Evolutionary conservation across 1,140 invertebrate species (phyloP), one percentile per base, ranked within the genome.

Genomic region (Drosophila sp.): DNA sequence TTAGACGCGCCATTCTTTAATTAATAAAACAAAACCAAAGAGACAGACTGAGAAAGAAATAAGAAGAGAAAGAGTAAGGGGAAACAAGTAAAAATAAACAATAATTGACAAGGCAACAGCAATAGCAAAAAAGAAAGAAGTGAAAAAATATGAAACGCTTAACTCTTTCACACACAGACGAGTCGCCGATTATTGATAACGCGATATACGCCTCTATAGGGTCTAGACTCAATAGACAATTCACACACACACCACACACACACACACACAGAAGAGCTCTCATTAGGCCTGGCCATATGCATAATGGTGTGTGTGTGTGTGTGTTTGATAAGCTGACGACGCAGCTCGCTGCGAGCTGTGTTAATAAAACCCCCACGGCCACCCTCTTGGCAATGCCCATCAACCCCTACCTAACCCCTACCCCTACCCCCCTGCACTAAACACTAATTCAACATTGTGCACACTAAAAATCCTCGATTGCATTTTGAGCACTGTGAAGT

Each of bases 291-390:
- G 43, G 16, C 32, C 27, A n/a, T n/a, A n/a, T n/a, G n/a, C n/a
- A n/a, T 27, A 45, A 43, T 27, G 43, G 38, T 38, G 40, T 34
- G 13, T 48, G 36, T 32, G 36, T 45, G 45, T 59, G 25, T 36
- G 46, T 59, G 65, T 72, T 58, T 78, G 71, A 82, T 73, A 78
- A 87, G 82, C 81, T 86, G 70, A 41, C 63, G 48, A 75, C 81
- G 81, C 81, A 82, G 50, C 64, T 62, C 38, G 48, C 43, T n/a
- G 34, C 63, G 50, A 61, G 57, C 71, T 69, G 54, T 48, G 70
- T 58, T 58, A 53, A 0, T 36, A 9, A 46, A 38, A 13, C 21
- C 32, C 18, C 32, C 4, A 25, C 13, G n/a, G 1, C 51, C 36
- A 18, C n/a, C 11, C 32, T 14, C 45, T 5, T 21, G 4, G 21